Evolutionary conservation across 92 coral and sea anemone genomes (phyloP).

Genomic region (Bergia puertoricense): DNA sequence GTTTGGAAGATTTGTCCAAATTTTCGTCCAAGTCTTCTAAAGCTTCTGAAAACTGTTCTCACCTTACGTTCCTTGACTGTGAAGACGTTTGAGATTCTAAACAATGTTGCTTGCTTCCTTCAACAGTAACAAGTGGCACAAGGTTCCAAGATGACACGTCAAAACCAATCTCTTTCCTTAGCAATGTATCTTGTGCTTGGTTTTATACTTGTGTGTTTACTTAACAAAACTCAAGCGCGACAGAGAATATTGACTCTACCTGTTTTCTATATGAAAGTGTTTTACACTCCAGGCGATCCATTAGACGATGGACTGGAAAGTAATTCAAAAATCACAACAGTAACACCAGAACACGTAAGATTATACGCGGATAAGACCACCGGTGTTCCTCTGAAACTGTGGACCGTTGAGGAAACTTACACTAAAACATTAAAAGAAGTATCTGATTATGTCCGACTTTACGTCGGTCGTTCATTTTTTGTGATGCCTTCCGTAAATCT

Average conservation of each 20-base stretch:
- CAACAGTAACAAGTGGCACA: neutral
- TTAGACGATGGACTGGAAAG: neutral
- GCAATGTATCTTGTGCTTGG: neutral
- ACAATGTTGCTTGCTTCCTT: neutral
- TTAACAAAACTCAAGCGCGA: neutral
- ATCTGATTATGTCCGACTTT: neutral
- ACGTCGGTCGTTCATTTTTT: neutral
- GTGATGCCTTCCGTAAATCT: neutral
- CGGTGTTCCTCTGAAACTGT: neutral
- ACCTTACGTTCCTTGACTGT: neutral
- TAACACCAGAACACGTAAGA: constrained; percentile 32
- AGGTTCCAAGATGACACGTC: neutral
- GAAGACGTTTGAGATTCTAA: neutral
- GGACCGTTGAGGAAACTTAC: constrained; percentile 14
- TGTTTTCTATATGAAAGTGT: constrained; percentile 29
- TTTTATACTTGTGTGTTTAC: neutral
- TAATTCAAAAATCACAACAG: neutral
- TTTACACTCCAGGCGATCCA: constrained; percentile 29
- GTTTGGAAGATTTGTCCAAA: too few species aligned
- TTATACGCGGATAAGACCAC: neutral
- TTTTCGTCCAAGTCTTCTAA: too few species aligned
- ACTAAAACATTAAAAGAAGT: neutral
- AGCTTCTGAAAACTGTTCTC: neutral
- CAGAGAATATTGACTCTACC: constrained; percentile 20
- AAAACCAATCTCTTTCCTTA: neutral